A percentile compares a stretch with the other conserved stretches of the same genome.
Conservation (phyloP, 2,888 invertebrate species). For the Andrena praecox region DNA sequence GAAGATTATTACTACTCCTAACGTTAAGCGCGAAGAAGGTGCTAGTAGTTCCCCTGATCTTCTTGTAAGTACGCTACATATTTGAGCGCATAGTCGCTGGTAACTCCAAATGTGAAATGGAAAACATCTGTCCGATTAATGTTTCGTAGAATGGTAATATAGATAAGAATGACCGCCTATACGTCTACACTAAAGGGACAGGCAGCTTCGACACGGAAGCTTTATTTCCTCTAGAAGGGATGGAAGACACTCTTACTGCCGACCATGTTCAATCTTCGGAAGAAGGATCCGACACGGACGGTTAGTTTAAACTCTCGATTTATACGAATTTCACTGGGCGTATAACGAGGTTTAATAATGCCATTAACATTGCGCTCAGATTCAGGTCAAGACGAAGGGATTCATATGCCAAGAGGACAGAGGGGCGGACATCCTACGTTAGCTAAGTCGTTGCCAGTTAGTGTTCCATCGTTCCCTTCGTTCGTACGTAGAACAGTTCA, state of each 20-base stretch:
- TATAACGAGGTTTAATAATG: not conserved
- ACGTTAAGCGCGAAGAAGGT: slow-evolving; percentile 68
- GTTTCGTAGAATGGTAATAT: slow-evolving; percentile 74
- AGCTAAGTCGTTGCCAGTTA: slow-evolving; percentile 92
- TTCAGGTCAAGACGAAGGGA: slow-evolving; percentile 88
- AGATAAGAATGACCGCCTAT: slow-evolving; percentile 68
- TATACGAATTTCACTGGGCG: slow-evolving; percentile 19
- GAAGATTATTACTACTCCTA: slow-evolving; percentile 59
- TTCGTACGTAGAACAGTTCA: slow-evolving; percentile 81
- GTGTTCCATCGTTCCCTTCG: slow-evolving; percentile 88
- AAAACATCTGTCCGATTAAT: slow-evolving; percentile 26
- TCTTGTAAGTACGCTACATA: slow-evolving; percentile 63
- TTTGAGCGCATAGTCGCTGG: not conserved
- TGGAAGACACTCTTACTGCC: slow-evolving; percentile 85
- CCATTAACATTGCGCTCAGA: slow-evolving; percentile 74
- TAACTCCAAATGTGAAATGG: not conserved
- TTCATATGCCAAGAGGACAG: slow-evolving; percentile 86
- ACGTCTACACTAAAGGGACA: slow-evolving; percentile 68
- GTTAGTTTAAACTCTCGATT: slow-evolving; percentile 84
- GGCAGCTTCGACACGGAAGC: slow-evolving; percentile 88
- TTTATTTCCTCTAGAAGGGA: slow-evolving; percentile 92
- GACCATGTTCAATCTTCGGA: slow-evolving; percentile 80
- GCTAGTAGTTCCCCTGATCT: slow-evolving; percentile 67
- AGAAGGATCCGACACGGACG: slow-evolving; percentile 91
- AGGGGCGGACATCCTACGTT: slow-evolving; percentile 85